phyloP scores from a whole-genome alignment of 1,140 invertebrate genomes.

The Latrodectus geometricus region DNA sequence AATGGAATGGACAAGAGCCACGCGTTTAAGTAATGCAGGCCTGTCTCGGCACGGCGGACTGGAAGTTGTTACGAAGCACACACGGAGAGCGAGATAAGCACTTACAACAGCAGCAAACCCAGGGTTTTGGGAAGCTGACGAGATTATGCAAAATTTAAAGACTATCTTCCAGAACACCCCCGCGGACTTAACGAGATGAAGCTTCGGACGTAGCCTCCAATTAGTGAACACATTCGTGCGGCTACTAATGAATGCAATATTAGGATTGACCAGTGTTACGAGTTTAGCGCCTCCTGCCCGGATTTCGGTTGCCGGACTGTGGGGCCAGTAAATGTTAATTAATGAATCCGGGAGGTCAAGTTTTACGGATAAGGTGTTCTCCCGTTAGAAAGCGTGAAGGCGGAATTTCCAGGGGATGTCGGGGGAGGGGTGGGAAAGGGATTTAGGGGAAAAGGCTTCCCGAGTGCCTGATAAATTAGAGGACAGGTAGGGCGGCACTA shows the following conservation, averaged over 20 bases:
- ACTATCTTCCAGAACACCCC: constrained; percentile 24
- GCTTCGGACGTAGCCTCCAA: constrained; percentile 36
- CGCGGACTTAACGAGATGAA: constrained; percentile 44
- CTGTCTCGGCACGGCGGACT: constrained; percentile 9
- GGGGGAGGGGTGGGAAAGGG: not conserved
- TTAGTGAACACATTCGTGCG: constrained; percentile 40
- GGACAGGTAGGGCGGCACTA: constrained; percentile 20
- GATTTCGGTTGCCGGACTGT: constrained; percentile 31
- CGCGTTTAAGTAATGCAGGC: constrained; percentile 31
- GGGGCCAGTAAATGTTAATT: constrained; percentile 41
- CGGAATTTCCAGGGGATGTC: not conserved
- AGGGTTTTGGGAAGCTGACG: constrained; percentile 6
- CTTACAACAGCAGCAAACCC: not conserved
- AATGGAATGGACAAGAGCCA: constrained; percentile 40
- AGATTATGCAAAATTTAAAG: constrained; percentile 57
- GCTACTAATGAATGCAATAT: constrained; percentile 51
- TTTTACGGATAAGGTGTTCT: constrained; percentile 40
- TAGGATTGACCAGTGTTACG: constrained; percentile 45
- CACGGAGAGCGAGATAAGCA: constrained; percentile 20
- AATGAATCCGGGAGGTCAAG: constrained; percentile 50
- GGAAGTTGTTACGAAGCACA: constrained; percentile 39
- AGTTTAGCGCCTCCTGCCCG: constrained; percentile 38
- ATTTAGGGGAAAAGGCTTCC: not conserved
- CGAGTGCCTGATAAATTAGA: constrained; percentile 25
- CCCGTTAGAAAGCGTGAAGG: constrained; percentile 1